These are phyloP conservation scores for Stenoptilia bipunctidactyla DNA, from an alignment of 2,888 invertebrate species.

Conservation along the genomic window DNA sequence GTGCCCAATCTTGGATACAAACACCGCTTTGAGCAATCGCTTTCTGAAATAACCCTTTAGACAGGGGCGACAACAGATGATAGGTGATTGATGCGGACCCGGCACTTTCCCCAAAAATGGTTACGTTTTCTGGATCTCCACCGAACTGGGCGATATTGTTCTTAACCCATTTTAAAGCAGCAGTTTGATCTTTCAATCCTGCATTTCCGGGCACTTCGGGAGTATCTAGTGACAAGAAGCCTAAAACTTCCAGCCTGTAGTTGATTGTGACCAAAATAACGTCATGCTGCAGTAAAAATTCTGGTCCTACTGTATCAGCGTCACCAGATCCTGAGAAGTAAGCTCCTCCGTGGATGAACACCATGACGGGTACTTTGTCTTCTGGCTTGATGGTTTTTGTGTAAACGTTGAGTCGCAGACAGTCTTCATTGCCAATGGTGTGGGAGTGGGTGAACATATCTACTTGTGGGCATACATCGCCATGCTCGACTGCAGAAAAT, in stretches of 20 bases:
- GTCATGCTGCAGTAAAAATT: conserved; percentile 68
- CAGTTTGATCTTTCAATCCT: conserved; percentile 75
- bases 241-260: conserved; percentile 74
- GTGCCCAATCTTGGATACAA: conserved; percentile 23
- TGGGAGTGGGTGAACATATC: conserved; percentile 25
- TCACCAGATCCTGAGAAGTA: conserved; percentile 64
- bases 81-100: conserved; percentile 77
- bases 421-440: conserved; percentile 52
- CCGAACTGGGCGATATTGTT: conserved; percentile 73
- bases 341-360: conserved; percentile 71
- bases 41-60: conserved; percentile 54
- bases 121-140: conserved; percentile 74
- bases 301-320: conserved; percentile 49
- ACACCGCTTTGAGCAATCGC: conserved; percentile 49
- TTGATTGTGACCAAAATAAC: conserved; percentile 65
- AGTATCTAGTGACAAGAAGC: conserved; percentile 18
- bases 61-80: conserved; percentile 70
- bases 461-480: conserved; percentile 18
- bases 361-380: conserved; percentile 59
- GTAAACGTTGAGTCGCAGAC: conserved; percentile 70
- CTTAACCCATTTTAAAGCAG: conserved; percentile 74
- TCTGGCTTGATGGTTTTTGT: conserved; percentile 38
- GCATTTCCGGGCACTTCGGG: conserved; percentile 66
- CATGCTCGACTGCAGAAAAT: conserved; percentile 68
- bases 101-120: conserved; percentile 74